These are phyloP conservation scores for Sparidentex hasta DNA, from an alignment of 2,797 vertebrate genomes.

Conservation along the genomic window DNA sequence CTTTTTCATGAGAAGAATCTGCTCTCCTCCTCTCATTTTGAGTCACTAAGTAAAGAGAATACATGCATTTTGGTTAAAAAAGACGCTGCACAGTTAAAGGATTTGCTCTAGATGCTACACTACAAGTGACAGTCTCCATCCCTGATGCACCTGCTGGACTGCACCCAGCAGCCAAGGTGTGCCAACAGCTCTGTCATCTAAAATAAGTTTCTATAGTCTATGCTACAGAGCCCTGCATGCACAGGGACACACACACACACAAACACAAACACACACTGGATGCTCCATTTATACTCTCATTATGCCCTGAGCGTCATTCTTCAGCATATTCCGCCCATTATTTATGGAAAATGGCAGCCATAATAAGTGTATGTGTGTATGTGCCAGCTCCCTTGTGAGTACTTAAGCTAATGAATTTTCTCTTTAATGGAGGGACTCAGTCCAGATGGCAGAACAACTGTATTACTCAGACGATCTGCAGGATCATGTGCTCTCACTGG, in stretches of 20 bases:
- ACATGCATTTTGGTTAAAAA: conserved; percentile 1
- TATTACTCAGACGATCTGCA: conserved; percentile 44
- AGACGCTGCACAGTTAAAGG: neutral
- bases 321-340: conserved; percentile 51
- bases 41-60: neutral
- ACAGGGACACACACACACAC: conserved; percentile 9
- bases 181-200: conserved; percentile 74
- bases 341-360: conserved; percentile 52
- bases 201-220: conserved; percentile 4
- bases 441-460: conserved; percentile 57
- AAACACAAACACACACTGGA: conserved; percentile 35
- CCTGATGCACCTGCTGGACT: conserved; percentile 75
- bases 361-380: conserved; percentile 44
- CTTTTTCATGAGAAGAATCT: conserved; percentile 9
- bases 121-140: conserved; percentile 43
- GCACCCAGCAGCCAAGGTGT: conserved; percentile 70
- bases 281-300: conserved; percentile 28
- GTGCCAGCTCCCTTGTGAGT: conserved; percentile 62
- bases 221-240: neutral
- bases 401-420: conserved; percentile 79
- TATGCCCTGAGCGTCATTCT: conserved; percentile 41
- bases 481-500: conserved; percentile 33
- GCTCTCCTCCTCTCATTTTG: neutral
- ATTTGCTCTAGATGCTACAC: conserved; percentile 18
- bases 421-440: conserved; percentile 68